A percentile compares a stretch with the other conserved stretches of the same genome.
Conservation (phyloP, 2,888 invertebrate species). For the Tyria jacobaeae region DNA sequence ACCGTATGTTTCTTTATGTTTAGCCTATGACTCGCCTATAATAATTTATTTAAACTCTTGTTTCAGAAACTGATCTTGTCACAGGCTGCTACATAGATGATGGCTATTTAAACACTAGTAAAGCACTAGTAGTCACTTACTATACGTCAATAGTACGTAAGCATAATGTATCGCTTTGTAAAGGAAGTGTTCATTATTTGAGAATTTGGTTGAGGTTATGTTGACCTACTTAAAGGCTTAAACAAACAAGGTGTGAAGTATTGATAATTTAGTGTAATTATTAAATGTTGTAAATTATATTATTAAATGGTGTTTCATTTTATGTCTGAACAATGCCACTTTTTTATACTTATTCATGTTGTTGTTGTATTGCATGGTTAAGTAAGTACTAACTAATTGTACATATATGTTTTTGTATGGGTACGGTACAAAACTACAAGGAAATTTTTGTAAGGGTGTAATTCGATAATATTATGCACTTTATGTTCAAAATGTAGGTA, state of each 20-base stretch:
- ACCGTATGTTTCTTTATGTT: neutral
- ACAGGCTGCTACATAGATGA: constrained; percentile 74
- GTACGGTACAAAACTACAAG: too few relatives aligned
- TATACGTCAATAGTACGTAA: neutral
- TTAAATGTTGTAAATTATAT: constrained; percentile 8
- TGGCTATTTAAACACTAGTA: neutral
- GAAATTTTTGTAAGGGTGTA: too few relatives aligned
- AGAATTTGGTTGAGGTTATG: constrained; percentile 1
- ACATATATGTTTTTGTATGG: too few relatives aligned
- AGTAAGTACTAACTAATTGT: too few relatives aligned
- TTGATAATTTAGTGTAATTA: constrained; percentile 22
- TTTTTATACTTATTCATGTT: too few relatives aligned
- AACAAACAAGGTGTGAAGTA: constrained; percentile 6
- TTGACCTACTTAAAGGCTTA: neutral
- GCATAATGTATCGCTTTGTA: neutral
- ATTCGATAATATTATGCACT: too few relatives aligned
- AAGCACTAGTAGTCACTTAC: neutral
- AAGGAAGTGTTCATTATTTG: constrained; percentile 1
- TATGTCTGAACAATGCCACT: neutral
- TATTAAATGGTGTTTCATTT: constrained; percentile 14
- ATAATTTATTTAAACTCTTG: constrained; percentile 37
- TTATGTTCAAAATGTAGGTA: too few relatives aligned
- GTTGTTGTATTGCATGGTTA: too few relatives aligned
- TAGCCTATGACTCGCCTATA: too few relatives aligned
- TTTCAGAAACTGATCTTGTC: constrained; percentile 86